Conservation (phyloP, 2,113 vertebrate species). For the Vicugna pacos region DNA sequence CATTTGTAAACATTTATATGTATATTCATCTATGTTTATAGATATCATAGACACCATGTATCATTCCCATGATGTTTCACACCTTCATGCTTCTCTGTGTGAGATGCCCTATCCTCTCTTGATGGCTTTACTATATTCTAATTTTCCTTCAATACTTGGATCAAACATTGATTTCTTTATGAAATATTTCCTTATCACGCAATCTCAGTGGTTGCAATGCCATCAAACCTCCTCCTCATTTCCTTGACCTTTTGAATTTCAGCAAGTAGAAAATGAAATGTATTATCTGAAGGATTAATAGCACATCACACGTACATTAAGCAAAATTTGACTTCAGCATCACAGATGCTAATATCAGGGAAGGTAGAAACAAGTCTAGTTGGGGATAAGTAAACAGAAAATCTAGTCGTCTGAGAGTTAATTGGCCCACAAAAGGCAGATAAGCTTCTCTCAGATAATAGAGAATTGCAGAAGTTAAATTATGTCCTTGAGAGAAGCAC, state of each 20-base stretch:
- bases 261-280: neutral
- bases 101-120: neutral
- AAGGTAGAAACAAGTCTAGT: neutral
- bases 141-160: neutral
- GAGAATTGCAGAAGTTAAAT: slow-evolving; percentile 61
- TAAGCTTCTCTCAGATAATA: slow-evolving; percentile 57
- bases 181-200: neutral
- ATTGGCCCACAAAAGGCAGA: slow-evolving; percentile 65
- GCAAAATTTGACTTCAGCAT: neutral
- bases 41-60: neutral
- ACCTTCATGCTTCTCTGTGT: neutral
- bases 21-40: neutral
- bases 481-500: slow-evolving; percentile 48
- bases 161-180: neutral
- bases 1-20: slow-evolving; percentile 5
- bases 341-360: neutral
- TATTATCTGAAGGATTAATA: neutral
- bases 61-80: neutral
- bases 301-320: neutral
- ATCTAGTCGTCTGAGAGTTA: slow-evolving; percentile 39
- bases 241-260: slow-evolving; percentile 60
- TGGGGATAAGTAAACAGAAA: slow-evolving; percentile 54
- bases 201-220: neutral
- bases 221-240: neutral
- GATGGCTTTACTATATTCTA: neutral